Percentiles rank a stretch among this genome's conserved stretches.
Evolutionary conservation across 2,797 vertebrate genomes (phyloP).

Genomic region (Centropyge bicolor): DNA sequence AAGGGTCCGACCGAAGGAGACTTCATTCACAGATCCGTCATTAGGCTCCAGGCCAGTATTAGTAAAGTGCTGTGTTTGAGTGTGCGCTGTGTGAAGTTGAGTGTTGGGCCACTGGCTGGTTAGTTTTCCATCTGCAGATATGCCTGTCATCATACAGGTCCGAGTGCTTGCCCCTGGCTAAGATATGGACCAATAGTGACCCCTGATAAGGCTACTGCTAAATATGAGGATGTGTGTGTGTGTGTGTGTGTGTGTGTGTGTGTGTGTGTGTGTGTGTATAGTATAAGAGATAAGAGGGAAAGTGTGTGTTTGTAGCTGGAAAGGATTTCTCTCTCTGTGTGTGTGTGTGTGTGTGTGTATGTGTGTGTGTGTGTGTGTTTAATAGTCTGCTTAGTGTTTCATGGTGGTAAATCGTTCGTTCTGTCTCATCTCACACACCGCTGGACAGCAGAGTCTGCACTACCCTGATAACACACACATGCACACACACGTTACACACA

Average conservation of each 20-base stretch:
- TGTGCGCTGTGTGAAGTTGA: conserved; percentile 48
- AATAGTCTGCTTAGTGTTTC: conserved; percentile 71
- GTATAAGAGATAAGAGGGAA: conserved; percentile 59
- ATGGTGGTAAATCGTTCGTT: conserved; percentile 72
- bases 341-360: conserved; percentile 26
- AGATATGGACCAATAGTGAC: conserved; percentile 71
- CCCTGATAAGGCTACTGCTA: conserved; percentile 65
- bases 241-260: conserved; percentile 1
- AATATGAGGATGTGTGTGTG: conserved; percentile 54
- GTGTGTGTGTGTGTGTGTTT: conserved; percentile 47
- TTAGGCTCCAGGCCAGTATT: conserved; percentile 31
- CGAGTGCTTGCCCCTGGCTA: conserved; percentile 69
- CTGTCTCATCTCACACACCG: conserved; percentile 76
- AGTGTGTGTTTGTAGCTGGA: conserved; percentile 1
- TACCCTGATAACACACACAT: conserved; percentile 76
- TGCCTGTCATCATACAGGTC: conserved; percentile 66
- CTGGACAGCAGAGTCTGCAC: conserved; percentile 77
- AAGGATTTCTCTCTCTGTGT: conserved; percentile 11
- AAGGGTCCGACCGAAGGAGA: conserved; percentile 18
- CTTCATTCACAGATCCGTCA: conserved; percentile 40
- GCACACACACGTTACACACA: conserved; percentile 26
- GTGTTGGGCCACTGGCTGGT: conserved; percentile 47
- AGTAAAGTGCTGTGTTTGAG: conserved; percentile 41
- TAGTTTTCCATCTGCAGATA: conserved; percentile 74
- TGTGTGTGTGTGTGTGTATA: conserved; percentile 38